Evolutionary conservation across 2,888 invertebrate genomes (phyloP).

Genomic region (Rhabditoides inermis): DNA sequence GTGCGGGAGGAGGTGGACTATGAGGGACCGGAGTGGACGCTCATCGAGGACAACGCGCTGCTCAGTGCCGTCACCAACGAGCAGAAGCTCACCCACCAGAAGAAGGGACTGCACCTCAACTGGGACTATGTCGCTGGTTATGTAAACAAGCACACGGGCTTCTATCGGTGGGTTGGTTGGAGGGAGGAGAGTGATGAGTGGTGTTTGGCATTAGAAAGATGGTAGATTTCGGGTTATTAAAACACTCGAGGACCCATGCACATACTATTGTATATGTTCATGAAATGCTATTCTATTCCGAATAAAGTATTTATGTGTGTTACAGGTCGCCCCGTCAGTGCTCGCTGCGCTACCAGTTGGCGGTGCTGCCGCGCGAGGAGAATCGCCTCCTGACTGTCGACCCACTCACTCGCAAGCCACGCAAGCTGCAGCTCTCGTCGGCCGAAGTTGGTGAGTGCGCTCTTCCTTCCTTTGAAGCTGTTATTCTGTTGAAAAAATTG

Average conservation of each 20-base stretch:
- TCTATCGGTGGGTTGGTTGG: slow-evolving; percentile 32
- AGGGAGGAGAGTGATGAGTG: too few species aligned
- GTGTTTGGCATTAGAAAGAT: neutral
- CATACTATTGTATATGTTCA: neutral
- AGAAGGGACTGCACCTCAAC: slow-evolving; percentile 79
- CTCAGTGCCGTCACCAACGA: slow-evolving; percentile 60
- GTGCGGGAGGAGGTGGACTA: slow-evolving; percentile 19
- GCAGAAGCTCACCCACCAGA: slow-evolving; percentile 56
- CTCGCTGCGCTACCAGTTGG: slow-evolving; percentile 77
- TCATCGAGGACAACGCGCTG: slow-evolving; percentile 80
- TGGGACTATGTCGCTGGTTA: slow-evolving; percentile 90
- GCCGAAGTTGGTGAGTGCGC: slow-evolving; percentile 16
- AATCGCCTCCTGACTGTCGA: slow-evolving; percentile 56
- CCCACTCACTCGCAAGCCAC: slow-evolving; percentile 27
- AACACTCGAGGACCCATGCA: neutral
- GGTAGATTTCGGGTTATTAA: neutral
- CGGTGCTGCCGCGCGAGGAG: slow-evolving; percentile 78
- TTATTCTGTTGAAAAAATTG: too few species aligned
- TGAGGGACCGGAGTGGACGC: slow-evolving; percentile 74
- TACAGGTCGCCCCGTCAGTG: slow-evolving; percentile 85
- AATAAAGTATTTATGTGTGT: neutral
- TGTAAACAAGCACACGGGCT: slow-evolving; percentile 70
- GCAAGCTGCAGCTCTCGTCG: slow-evolving; percentile 22
- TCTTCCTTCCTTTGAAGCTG: neutral
- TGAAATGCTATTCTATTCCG: neutral